Percentiles rank a stretch among this genome's conserved stretches.
These are phyloP conservation scores for Hipparchia semele DNA, from an alignment of 2,888 invertebrate genomes.

Conservation along the genomic window DNA sequence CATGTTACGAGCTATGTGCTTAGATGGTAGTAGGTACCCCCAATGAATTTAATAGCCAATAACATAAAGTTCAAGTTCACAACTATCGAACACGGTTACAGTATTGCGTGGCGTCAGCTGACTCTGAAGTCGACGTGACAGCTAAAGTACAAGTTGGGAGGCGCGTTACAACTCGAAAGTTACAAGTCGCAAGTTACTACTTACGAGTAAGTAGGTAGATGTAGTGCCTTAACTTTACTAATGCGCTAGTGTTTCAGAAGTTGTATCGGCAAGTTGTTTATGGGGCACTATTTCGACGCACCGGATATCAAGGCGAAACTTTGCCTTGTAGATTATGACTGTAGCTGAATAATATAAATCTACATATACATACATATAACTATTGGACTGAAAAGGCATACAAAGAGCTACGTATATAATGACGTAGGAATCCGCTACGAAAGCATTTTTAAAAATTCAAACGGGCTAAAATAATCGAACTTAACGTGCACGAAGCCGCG, in stretches of 20 bases:
- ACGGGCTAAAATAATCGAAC: too few relatives aligned
- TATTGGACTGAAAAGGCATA: too few relatives aligned
- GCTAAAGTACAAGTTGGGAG: conserved; percentile 5
- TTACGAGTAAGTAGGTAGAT: not conserved
- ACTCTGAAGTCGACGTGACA: conserved; percentile 5
- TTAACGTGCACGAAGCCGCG: too few relatives aligned
- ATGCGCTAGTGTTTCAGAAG: conserved; percentile 25
- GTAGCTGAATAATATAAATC: not conserved
- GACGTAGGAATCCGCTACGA: too few relatives aligned
- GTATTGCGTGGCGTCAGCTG: not conserved
- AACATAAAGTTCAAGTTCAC: not conserved
- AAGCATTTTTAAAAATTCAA: too few relatives aligned
- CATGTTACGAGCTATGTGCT: not conserved
- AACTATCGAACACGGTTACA: not conserved
- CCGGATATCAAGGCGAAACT: conserved; percentile 40
- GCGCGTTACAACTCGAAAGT: conserved; percentile 1
- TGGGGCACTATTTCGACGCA: conserved; percentile 39
- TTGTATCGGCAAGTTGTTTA: conserved; percentile 37
- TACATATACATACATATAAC: not conserved
- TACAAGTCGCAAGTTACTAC: conserved; percentile 5
- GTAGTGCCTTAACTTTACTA: conserved; percentile 15
- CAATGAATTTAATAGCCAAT: not conserved
- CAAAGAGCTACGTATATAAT: too few relatives aligned
- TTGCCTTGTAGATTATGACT: conserved; percentile 30
- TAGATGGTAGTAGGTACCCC: not conserved